Percentiles rank a stretch among this genome's conserved stretches.
phyloP scores from a whole-genome alignment of 2,113 vertebrate species.

The Mungos mungo region DNA sequence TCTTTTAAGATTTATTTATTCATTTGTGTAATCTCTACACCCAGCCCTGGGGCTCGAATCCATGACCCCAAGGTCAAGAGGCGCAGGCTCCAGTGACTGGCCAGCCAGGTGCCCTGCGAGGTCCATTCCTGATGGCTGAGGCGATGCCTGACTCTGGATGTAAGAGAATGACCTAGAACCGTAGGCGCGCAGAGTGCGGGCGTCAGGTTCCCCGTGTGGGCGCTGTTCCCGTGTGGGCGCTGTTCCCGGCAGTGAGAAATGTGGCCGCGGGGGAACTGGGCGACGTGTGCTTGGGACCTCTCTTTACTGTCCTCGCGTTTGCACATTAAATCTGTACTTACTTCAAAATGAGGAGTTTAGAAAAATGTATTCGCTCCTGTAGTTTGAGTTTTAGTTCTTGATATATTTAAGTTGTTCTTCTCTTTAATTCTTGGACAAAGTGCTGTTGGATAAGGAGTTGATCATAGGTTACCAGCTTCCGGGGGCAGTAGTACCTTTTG shows the following conservation, averaged over 20 bases:
- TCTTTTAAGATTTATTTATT: not conserved
- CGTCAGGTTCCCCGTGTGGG: rapidly evolving
- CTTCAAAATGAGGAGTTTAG: not conserved
- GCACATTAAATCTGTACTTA: not conserved
- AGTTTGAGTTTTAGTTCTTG: conserved; percentile 1
- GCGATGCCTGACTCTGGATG: rapidly evolving
- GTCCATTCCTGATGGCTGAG: not conserved
- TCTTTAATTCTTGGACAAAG: not conserved
- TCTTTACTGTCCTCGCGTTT: not conserved
- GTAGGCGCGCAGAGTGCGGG: rapidly evolving
- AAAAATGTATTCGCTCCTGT: not conserved
- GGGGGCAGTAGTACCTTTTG: not conserved
- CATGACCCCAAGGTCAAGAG: not conserved
- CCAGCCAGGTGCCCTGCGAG: not conserved
- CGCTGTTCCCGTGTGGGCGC: rapidly evolving
- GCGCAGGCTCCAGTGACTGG: not conserved
- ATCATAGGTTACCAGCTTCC: not conserved
- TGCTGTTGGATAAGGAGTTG: not conserved
- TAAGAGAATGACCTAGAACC: not conserved
- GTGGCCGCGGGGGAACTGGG: rapidly evolving
- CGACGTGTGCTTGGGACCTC: rapidly evolving
- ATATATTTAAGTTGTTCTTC: not conserved
- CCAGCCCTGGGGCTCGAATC: not conserved
- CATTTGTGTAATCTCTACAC: not conserved
- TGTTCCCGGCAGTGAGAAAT: rapidly evolving